Conservation (phyloP, 1,140 invertebrate genomes). For the Drosophila ogumai region DNA sequence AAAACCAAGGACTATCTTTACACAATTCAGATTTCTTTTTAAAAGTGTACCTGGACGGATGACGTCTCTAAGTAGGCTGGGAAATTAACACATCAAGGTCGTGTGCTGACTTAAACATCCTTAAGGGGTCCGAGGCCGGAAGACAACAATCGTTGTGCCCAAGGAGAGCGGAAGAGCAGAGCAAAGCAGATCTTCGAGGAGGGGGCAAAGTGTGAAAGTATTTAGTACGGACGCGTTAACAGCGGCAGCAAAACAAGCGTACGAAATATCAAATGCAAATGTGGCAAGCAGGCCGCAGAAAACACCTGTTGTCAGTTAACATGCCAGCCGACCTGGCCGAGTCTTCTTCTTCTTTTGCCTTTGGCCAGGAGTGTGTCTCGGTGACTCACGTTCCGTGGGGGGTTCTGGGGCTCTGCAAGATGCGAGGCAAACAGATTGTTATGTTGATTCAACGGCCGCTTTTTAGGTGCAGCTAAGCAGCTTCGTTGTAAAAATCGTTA, state of each 20-base stretch:
- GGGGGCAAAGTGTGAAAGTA: slow-evolving; percentile 71
- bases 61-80: slow-evolving; percentile 31
- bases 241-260: slow-evolving; percentile 53
- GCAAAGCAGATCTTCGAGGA: not conserved
- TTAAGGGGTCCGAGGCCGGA: slow-evolving; percentile 57
- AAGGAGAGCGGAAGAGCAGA: slow-evolving; percentile 9
- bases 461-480: slow-evolving; percentile 53
- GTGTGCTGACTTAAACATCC: slow-evolving; percentile 51
- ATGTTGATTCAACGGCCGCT: slow-evolving; percentile 14
- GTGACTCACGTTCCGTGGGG: slow-evolving; percentile 37
- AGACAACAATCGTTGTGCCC: slow-evolving; percentile 54
- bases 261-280: slow-evolving; percentile 68
- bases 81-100: slow-evolving; percentile 84
- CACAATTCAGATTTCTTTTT: slow-evolving; percentile 3
- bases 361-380: slow-evolving; percentile 20
- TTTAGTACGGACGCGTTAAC: slow-evolving; percentile 71
- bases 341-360: slow-evolving; percentile 10
- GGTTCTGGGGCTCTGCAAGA: slow-evolving; percentile 29
- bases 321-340: slow-evolving; percentile 39
- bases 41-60: slow-evolving; percentile 40
- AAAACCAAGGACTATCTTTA: not conserved
- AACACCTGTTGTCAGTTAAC: slow-evolving; percentile 73
- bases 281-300: slow-evolving; percentile 55
- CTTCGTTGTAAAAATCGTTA: slow-evolving; percentile 51
- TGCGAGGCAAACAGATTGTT: slow-evolving; percentile 33